Evolutionary conservation across 2,113 vertebrate species (phyloP).

Genomic region (Periophthalmus modestus): DNA sequence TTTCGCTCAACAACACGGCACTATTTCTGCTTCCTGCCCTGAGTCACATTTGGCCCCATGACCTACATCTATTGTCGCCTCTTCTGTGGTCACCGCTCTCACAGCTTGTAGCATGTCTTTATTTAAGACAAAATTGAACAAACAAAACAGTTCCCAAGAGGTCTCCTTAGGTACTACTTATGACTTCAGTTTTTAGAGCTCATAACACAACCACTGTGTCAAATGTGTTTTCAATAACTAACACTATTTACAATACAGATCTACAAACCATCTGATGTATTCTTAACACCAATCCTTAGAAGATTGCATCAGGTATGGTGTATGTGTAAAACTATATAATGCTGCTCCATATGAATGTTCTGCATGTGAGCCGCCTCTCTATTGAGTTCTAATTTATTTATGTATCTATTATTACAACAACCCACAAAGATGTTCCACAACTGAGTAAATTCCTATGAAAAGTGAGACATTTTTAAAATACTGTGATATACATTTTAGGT

Average conservation of each 20-base stretch:
- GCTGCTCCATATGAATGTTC: neutral
- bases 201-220: neutral
- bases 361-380: neutral
- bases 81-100: constrained; percentile 5
- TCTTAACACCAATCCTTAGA: neutral
- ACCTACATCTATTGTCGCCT: constrained; percentile 37
- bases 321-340: too few relatives aligned
- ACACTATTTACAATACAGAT: neutral
- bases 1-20: constrained; percentile 10
- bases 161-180: neutral
- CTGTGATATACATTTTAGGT: too few relatives aligned
- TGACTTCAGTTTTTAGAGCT: neutral
- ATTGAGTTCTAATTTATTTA: neutral
- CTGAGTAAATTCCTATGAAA: too few relatives aligned
- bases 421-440: neutral
- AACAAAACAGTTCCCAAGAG: neutral
- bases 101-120: constrained; percentile 23
- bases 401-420: neutral
- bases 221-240: neutral
- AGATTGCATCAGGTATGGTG: neutral
- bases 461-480: neutral
- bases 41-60: constrained; percentile 38
- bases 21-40: constrained; percentile 6
- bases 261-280: neutral
- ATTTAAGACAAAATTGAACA: neutral